Conservation (phyloP, 2,888 invertebrate species). For the Tetranychus truncatus region DNA sequence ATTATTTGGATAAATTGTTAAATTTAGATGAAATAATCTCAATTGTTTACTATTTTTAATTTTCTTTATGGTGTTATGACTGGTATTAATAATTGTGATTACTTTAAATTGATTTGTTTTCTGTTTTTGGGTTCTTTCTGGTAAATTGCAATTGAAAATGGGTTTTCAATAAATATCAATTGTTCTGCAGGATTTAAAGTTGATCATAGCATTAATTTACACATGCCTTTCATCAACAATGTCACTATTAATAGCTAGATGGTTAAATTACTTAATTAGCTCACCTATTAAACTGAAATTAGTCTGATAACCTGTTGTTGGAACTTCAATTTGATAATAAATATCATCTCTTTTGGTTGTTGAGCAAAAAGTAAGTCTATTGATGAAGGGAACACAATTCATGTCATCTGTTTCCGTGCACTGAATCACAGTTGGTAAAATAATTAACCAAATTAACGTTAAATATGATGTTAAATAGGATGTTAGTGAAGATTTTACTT, state of each 20-base stretch:
- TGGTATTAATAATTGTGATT: no score
- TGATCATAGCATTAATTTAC: no score
- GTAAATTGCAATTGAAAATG: no score
- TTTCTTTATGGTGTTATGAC: no score
- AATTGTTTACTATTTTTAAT: no score
- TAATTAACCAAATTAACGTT: not conserved
- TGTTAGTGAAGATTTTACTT: not conserved
- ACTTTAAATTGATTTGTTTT: no score
- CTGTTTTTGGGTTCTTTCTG: no score
- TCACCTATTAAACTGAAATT: not conserved
- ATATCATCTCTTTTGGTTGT: not conserved
- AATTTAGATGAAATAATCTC: no score
- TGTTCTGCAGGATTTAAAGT: no score
- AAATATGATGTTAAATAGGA: not conserved
- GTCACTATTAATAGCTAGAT: not conserved
- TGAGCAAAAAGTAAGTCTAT: constrained; percentile 1
- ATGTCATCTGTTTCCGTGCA: not conserved
- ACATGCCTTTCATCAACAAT: no score
- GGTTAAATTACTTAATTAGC: not conserved
- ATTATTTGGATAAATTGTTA: no score
- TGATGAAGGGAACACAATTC: not conserved
- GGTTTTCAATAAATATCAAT: no score
- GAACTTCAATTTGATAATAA: not conserved
- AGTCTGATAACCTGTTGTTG: not conserved
- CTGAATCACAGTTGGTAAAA: not conserved